Base-by-base conservation (phyloP, 2,888 invertebrate species). In the Mesorhabditis spiculigera region DNA sequence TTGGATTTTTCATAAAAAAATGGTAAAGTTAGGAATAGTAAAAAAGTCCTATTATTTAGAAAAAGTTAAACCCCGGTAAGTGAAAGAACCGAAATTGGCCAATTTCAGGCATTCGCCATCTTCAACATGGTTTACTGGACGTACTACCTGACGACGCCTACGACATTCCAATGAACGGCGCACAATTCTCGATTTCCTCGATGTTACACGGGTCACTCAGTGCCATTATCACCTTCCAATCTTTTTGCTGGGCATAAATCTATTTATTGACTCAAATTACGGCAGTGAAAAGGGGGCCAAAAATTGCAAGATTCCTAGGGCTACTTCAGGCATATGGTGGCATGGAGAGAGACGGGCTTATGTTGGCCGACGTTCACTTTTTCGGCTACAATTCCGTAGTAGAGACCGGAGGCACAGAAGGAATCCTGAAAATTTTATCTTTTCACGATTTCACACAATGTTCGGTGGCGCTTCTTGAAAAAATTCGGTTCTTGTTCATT, bases 81-180 rank as follows among this genome's bases (percentile, higher is more conserved):
- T 3, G 28, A 28, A 28, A 28, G 28, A 28, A 28, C 28, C 28
- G 1, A 28, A 68, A 42, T 43, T 43, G 16, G 6, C 8, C 3
- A 4, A 62, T 71, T 78, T 68, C 72, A 82, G 81, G 74, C 78
- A 28, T 82, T 82, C 67, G 82, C 81, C 5, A 58, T 81, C 5
- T 82, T 82, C 77, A 82, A 83, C 66, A 70, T 81, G 28, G 71
- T 74, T 50, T 82, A 82, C 69, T 82, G 82, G 82, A 79, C 81
- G 42, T 81, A 81, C 62, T 81, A 81, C 44, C 66, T 81, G 16
- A 70, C 73, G n/a, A 73, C 69, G 28, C 73, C 71, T 50, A 75
- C 72, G 70, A 68, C 58, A 50, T 50, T 13, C 58, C 58, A n/a
- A 10, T 50, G 8, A 50, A 50, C 28, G 28, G 28, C 28, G 28